A percentile compares a stretch with the other conserved stretches of the same genome.
Conservation (phyloP, 2,888 invertebrate genomes). For the Spisula subtruncata region DNA sequence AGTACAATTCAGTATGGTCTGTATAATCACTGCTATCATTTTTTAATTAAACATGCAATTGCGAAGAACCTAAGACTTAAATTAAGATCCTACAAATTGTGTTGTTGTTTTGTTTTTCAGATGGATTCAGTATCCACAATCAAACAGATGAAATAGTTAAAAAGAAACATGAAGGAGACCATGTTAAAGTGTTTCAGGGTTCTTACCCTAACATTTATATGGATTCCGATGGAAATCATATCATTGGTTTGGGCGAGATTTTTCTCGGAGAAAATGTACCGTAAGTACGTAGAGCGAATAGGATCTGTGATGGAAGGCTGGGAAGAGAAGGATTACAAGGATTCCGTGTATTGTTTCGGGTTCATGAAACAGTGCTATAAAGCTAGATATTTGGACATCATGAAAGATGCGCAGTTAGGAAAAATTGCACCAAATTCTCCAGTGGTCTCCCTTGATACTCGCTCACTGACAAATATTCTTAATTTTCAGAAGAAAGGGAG, state of each 20-base stretch:
- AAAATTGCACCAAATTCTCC: conserved; percentile 71
- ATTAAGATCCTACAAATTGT: not conserved
- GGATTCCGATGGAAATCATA: conserved; percentile 2
- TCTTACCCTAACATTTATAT: conserved; percentile 37
- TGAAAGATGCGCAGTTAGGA: conserved; percentile 56
- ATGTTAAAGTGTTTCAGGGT: conserved; percentile 34
- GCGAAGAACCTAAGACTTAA: too few relatives aligned
- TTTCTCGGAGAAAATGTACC: conserved; percentile 12
- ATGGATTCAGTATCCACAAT: not conserved
- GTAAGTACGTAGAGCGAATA: not conserved
- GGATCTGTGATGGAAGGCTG: conserved; percentile 38
- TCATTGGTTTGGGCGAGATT: conserved; percentile 42
- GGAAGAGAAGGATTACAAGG: conserved; percentile 37
- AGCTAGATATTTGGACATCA: conserved; percentile 47
- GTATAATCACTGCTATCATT: too few relatives aligned
- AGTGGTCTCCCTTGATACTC: conserved; percentile 58
- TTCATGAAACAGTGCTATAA: conserved; percentile 41
- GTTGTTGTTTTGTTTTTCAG: not conserved
- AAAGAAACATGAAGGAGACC: not conserved
- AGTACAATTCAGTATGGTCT: too few relatives aligned
- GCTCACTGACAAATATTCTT: conserved; percentile 55
- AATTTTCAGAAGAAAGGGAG: conserved; percentile 73
- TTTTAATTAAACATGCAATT: too few relatives aligned
- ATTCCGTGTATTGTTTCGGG: conserved; percentile 29
- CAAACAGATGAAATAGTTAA: not conserved